These are phyloP conservation scores for Antidorcas marsupialis DNA, from an alignment of 2,113 vertebrate genomes.

Conservation along the genomic window DNA sequence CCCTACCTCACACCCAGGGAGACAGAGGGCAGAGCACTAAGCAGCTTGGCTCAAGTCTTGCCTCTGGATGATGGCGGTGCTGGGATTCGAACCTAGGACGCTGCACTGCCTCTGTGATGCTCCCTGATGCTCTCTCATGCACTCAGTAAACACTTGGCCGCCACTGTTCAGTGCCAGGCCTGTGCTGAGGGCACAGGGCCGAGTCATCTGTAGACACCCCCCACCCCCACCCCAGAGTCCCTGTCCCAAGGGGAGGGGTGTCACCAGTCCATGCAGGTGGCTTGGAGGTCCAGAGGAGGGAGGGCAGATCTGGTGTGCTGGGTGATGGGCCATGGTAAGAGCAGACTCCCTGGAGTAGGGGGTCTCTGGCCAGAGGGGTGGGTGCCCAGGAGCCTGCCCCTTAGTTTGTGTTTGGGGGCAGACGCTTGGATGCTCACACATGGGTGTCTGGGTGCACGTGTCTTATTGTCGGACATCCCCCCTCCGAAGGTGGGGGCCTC, in stretches of 20 bases:
- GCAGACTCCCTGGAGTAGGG: background rate
- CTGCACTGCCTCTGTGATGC: background rate
- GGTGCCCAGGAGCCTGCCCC: background rate
- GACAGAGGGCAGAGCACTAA: background rate
- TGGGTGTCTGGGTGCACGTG: rapidly evolving
- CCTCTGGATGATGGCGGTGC: rapidly evolving
- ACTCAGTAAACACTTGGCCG: background rate
- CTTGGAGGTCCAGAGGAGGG: background rate
- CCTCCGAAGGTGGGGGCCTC: background rate
- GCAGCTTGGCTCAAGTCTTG: too few species aligned
- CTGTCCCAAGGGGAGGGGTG: background rate
- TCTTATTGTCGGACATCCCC: background rate
- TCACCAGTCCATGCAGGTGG: too few species aligned
- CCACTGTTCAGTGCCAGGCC: background rate
- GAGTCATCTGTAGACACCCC: too few species aligned
- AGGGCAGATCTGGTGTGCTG: background rate
- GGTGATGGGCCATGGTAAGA: background rate
- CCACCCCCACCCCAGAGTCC: background rate
- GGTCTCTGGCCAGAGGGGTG: background rate
- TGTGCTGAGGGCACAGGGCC: background rate
- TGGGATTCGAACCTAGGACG: background rate
- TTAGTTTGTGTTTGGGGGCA: background rate
- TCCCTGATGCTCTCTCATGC: rapidly evolving
- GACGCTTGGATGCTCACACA: too few species aligned
- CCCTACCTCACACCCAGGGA: background rate